These are phyloP conservation scores for Dynastes grantii DNA, from an alignment of 2,888 invertebrate genomes.

Conservation along the genomic window DNA sequence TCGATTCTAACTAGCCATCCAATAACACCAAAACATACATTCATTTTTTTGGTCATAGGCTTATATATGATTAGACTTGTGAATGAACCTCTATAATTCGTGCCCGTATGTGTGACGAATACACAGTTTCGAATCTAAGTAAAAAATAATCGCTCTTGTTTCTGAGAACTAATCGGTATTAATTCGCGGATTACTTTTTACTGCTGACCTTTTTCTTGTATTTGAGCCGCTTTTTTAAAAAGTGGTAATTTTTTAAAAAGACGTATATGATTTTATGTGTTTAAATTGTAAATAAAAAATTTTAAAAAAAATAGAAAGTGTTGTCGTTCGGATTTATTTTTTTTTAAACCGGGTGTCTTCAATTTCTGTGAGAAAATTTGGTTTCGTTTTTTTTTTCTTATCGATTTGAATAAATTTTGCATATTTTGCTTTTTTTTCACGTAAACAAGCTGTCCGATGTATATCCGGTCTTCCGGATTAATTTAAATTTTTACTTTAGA, in stretches of 20 bases:
- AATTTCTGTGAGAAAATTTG: constrained; percentile 27
- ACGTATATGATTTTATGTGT: constrained; percentile 7
- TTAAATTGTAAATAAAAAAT: constrained; percentile 1
- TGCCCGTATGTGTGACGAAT: neutral
- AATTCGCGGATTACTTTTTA: constrained; percentile 35
- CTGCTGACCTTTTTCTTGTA: constrained; percentile 29
- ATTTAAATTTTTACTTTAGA: too few species aligned
- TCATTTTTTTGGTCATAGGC: neutral
- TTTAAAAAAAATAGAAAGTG: constrained; percentile 18
- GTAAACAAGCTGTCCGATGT: neutral
- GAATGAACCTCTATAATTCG: constrained; percentile 13
- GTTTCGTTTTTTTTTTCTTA: neutral
- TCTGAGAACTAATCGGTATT: constrained; percentile 41
- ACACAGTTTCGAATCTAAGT: constrained; percentile 20
- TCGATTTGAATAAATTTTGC: too few species aligned
- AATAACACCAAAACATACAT: neutral
- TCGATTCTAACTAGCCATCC: constrained; percentile 22
- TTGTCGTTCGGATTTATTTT: neutral
- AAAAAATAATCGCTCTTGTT: constrained; percentile 24
- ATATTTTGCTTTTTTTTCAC: too few species aligned
- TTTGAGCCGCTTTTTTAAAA: neutral
- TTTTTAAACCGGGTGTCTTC: constrained; percentile 7
- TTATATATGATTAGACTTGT: neutral
- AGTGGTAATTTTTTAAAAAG: too few species aligned
- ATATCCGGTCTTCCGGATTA: neutral